Conservation (phyloP, 37 sponge, comb jelly and placozoan genomes). For the Spongilla lacustris region DNA sequence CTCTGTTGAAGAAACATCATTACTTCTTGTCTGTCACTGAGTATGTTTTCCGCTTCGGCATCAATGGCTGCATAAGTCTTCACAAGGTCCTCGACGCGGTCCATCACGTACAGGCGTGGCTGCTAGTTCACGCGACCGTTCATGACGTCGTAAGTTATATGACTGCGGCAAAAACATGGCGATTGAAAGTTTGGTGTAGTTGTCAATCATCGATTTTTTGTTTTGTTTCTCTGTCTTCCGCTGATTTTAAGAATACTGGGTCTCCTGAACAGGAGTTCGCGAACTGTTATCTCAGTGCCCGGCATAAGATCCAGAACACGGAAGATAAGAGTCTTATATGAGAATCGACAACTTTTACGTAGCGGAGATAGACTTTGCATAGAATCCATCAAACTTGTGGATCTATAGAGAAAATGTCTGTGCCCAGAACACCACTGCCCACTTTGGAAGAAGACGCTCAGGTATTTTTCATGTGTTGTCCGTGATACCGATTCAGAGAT, state of each 20-base stretch:
- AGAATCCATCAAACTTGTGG: background rate
- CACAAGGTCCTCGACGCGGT: conserved; percentile 33
- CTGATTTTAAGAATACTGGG: background rate
- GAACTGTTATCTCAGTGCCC: background rate
- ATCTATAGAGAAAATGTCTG: conserved; percentile 7
- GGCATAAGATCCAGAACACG: background rate
- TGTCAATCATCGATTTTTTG: background rate
- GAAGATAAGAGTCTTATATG: background rate
- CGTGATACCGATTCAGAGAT: background rate
- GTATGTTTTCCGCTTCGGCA: conserved; percentile 60
- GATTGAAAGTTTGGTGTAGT: background rate
- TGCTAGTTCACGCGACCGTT: background rate
- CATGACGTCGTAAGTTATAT: background rate
- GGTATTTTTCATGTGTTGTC: background rate
- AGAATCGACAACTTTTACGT: background rate
- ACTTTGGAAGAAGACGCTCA: conserved; percentile 53
- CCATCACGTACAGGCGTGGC: background rate
- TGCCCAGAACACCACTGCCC: conserved; percentile 45
- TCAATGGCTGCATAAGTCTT: conserved; percentile 55
- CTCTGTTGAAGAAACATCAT: background rate
- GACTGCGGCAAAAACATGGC: background rate
- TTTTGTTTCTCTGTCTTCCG: background rate
- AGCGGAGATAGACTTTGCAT: background rate
- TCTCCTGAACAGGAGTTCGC: background rate
- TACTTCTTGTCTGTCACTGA: conserved; percentile 79